Percentiles rank a stretch among this genome's conserved stretches.
Evolutionary conservation across 2,113 vertebrate species (phyloP).

Genomic region (Aphelocoma coerulescens): DNA sequence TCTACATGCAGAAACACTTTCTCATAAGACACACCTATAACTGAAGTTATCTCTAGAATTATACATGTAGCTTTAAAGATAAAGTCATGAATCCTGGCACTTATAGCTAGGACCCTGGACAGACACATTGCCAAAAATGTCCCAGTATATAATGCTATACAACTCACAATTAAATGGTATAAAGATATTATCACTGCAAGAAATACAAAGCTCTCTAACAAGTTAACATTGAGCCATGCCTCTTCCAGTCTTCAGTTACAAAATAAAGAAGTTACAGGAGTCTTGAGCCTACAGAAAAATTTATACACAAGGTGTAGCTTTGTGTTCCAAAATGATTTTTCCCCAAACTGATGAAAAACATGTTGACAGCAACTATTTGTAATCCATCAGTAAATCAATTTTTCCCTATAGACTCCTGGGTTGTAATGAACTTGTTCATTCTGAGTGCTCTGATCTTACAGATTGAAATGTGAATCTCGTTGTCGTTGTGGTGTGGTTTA

Average conservation of each 20-base stretch:
- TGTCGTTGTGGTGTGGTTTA: neutral
- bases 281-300: neutral
- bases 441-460: neutral
- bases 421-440: neutral
- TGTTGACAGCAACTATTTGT: neutral
- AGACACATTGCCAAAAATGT: neutral
- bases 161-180: neutral
- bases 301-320: neutral
- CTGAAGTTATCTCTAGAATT: neutral
- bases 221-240: neutral
- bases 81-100: neutral
- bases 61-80: neutral
- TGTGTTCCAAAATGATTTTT: neutral
- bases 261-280: neutral
- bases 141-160: fast-evolving
- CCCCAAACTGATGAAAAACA: neutral
- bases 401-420: neutral
- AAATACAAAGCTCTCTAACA: neutral
- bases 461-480: neutral
- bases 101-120: neutral
- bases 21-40: neutral
- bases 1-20: neutral
- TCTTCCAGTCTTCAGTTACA: neutral
- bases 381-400: neutral
- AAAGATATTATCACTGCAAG: neutral